Evolutionary conservation across 2,888 invertebrate species (phyloP).

Genomic region (Epinotia demarniana): DNA sequence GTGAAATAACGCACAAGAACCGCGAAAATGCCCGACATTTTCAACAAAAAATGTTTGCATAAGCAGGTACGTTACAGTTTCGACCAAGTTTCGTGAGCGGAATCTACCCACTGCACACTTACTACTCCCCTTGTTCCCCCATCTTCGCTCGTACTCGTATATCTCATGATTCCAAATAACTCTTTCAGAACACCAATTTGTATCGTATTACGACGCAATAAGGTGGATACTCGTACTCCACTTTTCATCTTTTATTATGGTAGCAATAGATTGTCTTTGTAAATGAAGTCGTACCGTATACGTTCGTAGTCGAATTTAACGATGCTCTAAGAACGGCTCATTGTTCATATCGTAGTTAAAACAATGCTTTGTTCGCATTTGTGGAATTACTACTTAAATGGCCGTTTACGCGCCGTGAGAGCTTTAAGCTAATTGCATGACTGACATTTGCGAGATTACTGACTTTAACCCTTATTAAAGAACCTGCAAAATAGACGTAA

Average conservation of each 20-base stretch:
- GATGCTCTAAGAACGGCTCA: slow-evolving; percentile 39
- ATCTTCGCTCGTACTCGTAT: slow-evolving; percentile 23
- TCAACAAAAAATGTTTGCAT: not conserved
- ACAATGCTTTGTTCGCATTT: slow-evolving; percentile 41
- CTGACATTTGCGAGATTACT: slow-evolving; percentile 35
- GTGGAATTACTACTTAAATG: slow-evolving; percentile 40
- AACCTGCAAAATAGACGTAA: not conserved
- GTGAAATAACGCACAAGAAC: slow-evolving; percentile 25
- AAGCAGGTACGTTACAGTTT: slow-evolving; percentile 20
- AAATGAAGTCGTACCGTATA: slow-evolving; percentile 29
- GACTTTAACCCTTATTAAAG: slow-evolving; percentile 9
- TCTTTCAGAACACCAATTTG: slow-evolving; percentile 15
- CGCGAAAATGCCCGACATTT: slow-evolving; percentile 13
- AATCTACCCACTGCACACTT: slow-evolving; percentile 55
- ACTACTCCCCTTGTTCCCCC: slow-evolving; percentile 47
- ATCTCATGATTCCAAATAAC: slow-evolving; percentile 43
- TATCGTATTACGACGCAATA: slow-evolving; percentile 5
- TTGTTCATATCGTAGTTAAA: slow-evolving; percentile 36
- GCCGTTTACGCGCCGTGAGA: slow-evolving; percentile 39
- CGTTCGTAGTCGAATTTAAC: slow-evolving; percentile 42
- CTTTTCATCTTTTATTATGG: slow-evolving; percentile 39
- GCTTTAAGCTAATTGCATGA: slow-evolving; percentile 40
- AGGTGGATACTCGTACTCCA: slow-evolving; percentile 21
- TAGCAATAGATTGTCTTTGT: slow-evolving; percentile 42
- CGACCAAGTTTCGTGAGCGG: slow-evolving; percentile 26